phyloP scores from a whole-genome alignment of 1,140 invertebrate species.

The Hydropsyche tenuis region DNA sequence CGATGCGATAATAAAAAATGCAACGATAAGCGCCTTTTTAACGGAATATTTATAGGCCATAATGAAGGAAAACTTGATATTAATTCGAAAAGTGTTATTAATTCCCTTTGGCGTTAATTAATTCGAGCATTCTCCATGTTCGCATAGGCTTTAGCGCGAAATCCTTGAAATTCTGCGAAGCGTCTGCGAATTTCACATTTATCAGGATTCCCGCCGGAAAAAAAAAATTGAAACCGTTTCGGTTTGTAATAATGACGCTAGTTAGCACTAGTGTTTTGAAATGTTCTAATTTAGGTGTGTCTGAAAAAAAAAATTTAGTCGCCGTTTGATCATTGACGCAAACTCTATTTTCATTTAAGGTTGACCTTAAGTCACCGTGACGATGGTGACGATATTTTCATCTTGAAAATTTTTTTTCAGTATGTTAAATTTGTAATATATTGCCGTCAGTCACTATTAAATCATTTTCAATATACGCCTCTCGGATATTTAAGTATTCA shows the following conservation, averaged over 20 bases:
- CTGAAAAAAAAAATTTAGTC: not conserved
- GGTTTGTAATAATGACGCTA: not conserved
- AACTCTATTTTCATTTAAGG: slow-evolving; percentile 23
- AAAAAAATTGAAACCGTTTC: not conserved
- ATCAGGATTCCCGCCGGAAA: not conserved
- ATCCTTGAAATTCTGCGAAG: not conserved
- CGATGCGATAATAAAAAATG: too few species aligned
- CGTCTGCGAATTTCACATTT: slow-evolving; percentile 1
- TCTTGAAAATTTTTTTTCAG: not conserved
- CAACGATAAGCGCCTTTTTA: too few species aligned
- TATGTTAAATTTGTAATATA: too few species aligned
- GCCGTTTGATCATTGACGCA: slow-evolving; percentile 17
- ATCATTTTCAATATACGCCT: too few species aligned
- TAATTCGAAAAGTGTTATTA: too few species aligned
- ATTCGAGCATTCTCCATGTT: not conserved
- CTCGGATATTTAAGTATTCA: too few species aligned
- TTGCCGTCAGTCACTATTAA: too few species aligned
- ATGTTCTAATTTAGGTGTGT: not conserved
- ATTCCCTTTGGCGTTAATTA: too few species aligned
- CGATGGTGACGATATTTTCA: slow-evolving; percentile 12
- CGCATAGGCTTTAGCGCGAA: not conserved
- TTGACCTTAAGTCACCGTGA: slow-evolving; percentile 1
- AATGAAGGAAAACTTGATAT: too few species aligned
- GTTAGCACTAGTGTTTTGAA: too few species aligned
- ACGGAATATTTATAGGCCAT: too few species aligned